These are phyloP conservation scores for Rhogogaster chlorosoma DNA, from an alignment of 2,888 invertebrate genomes.

Conservation along the genomic window DNA sequence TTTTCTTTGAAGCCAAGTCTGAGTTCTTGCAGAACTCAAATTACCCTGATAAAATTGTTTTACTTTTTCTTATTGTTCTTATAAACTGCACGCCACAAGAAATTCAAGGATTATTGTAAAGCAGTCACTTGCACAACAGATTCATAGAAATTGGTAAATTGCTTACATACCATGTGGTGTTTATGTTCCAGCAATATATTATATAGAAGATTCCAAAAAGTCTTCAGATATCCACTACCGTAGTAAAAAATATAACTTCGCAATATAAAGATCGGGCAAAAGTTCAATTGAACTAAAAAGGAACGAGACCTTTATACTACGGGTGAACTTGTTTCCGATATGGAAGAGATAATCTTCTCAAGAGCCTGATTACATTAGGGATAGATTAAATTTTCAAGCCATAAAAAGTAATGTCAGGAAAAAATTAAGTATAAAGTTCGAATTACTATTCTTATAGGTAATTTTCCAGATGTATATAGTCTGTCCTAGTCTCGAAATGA, in stretches of 20 bases:
- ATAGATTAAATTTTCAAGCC: constrained; percentile 5
- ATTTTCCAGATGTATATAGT: constrained; percentile 8
- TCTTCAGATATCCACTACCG: not conserved
- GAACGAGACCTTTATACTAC: not conserved
- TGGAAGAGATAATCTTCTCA: not conserved
- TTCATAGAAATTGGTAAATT: not conserved
- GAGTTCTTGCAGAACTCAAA: constrained; percentile 25
- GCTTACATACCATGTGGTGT: not conserved
- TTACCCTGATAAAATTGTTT: constrained; percentile 44
- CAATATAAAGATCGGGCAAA: not conserved
- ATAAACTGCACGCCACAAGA: not conserved
- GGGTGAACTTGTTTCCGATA: constrained; percentile 31
- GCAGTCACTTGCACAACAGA: not conserved
- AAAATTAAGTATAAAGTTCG: constrained; percentile 15
- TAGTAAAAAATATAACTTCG: not conserved
- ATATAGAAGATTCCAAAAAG: not conserved
- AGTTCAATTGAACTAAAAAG: not conserved
- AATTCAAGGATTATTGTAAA: constrained; percentile 7
- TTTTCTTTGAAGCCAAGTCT: constrained; percentile 42
- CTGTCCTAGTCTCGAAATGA: not conserved
- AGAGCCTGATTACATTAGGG: not conserved
- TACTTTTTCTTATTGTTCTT: constrained; percentile 33
- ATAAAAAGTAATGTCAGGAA: not conserved
- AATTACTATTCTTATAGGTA: constrained; percentile 3
- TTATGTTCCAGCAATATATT: not conserved